phyloP scores from a whole-genome alignment of 2,888 invertebrate species.

The Timema cristinae region DNA sequence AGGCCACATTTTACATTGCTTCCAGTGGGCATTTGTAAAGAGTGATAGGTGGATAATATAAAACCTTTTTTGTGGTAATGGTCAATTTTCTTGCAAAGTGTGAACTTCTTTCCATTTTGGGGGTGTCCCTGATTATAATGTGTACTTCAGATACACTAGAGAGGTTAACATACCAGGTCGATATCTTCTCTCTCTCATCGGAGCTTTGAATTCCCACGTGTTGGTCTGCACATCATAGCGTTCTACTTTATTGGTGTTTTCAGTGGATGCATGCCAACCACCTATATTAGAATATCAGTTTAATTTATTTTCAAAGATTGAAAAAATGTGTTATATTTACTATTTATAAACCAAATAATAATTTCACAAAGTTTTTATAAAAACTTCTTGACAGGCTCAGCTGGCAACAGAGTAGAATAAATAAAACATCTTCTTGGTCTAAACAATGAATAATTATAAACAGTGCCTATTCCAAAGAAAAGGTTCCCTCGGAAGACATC shows the following conservation, averaged over 20 bases:
- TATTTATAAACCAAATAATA: too few species aligned
- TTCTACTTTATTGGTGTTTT: conserved; percentile 50
- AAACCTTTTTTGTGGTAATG: background rate
- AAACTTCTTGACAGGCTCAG: too few species aligned
- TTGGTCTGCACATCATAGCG: conserved; percentile 45
- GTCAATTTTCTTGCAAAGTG: background rate
- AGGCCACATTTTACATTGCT: too few species aligned
- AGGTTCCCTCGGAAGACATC: too few species aligned
- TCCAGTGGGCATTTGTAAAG: too few species aligned
- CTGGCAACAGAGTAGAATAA: too few species aligned
- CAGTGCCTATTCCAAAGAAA: too few species aligned
- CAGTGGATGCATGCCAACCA: conserved; percentile 50
- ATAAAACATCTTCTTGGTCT: too few species aligned
- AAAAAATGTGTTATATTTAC: too few species aligned
- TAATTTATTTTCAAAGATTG: background rate
- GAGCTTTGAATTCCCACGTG: conserved; percentile 44
- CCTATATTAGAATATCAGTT: conserved; percentile 38
- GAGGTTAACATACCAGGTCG: conserved; percentile 40
- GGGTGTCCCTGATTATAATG: background rate
- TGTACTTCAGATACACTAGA: background rate
- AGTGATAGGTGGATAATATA: too few species aligned
- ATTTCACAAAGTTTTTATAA: too few species aligned
- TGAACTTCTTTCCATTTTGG: background rate
- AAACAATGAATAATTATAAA: too few species aligned
- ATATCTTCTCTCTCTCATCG: conserved; percentile 48